Percentiles rank a stretch among this genome's conserved stretches.
Evolutionary conservation across 1,140 invertebrate genomes (phyloP).

Genomic region (Delia radicum): DNA sequence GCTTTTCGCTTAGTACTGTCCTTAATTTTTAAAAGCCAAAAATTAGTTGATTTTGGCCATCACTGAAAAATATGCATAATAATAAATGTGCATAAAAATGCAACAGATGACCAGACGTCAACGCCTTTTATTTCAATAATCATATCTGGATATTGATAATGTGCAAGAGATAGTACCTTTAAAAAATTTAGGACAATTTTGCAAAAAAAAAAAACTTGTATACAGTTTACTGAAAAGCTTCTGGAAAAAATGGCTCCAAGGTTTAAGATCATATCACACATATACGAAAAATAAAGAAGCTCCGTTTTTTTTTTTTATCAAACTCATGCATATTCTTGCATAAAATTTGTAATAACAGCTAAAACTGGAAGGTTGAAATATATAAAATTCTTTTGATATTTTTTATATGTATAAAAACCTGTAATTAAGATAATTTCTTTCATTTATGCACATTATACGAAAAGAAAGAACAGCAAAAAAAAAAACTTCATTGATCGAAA

Average conservation of each 20-base stretch:
- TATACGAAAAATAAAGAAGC: background rate
- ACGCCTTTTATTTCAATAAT: conserved; percentile 6
- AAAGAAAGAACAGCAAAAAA: background rate
- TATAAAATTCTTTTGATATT: background rate
- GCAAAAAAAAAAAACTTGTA: background rate
- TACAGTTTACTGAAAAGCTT: background rate
- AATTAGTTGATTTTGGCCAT: background rate
- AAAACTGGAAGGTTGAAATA: background rate
- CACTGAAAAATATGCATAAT: background rate
- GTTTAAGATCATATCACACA: background rate
- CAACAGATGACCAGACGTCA: conserved; percentile 1
- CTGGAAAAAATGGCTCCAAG: background rate
- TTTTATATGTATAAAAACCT: background rate
- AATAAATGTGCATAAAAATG: background rate
- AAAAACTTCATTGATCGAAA: background rate
- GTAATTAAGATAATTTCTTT: conserved; percentile 22
- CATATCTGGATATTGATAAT: background rate
- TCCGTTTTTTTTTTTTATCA: background rate
- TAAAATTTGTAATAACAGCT: background rate
- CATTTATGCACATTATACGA: conserved; percentile 7
- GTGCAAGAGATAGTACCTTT: background rate
- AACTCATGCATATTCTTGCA: background rate
- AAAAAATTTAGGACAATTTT: conserved; percentile 1
- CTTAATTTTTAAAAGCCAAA: too few species aligned
- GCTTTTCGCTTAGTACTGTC: too few species aligned